Evolutionary conservation across 2,888 invertebrate species (phyloP).

Genomic region (Drosophila neutralis): DNA sequence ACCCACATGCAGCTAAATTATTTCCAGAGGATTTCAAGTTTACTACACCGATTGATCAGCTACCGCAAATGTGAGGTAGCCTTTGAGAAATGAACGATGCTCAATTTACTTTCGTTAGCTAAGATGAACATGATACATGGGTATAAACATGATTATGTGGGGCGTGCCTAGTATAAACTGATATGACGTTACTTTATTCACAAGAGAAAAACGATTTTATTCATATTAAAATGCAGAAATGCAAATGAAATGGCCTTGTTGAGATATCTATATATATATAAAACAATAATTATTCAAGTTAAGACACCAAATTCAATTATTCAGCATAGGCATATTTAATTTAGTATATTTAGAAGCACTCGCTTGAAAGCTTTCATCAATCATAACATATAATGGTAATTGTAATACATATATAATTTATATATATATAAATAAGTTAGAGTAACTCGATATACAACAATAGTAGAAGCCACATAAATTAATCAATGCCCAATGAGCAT

Average conservation of each 20-base stretch:
- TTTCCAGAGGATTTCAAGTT: constrained; percentile 99
- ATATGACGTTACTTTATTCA: constrained; percentile 41
- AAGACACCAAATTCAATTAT: constrained; percentile 27
- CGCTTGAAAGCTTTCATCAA: constrained; percentile 50
- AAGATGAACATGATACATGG: constrained; percentile 23
- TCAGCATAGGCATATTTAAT: constrained; percentile 43
- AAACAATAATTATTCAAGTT: constrained; percentile 5
- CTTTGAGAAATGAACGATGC: constrained; percentile 46
- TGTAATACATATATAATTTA: constrained; percentile 33
- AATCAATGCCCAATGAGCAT: constrained; percentile 85
- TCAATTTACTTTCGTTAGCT: constrained; percentile 51
- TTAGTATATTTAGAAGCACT: constrained; percentile 53
- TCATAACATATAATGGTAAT: constrained; percentile 46
- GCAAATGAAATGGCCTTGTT: constrained; percentile 18
- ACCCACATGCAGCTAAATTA: constrained; percentile 94
- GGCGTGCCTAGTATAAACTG: constrained; percentile 36
- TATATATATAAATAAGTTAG: constrained; percentile 39
- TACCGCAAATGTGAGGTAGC: constrained; percentile 91
- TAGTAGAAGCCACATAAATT: constrained; percentile 56
- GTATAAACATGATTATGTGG: constrained; percentile 27
- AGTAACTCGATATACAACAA: constrained; percentile 46
- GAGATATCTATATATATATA: constrained; percentile 4
- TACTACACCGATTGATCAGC: constrained; percentile 95
- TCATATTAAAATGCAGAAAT: constrained; percentile 33
- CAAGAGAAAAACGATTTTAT: constrained; percentile 53